Evolutionary conservation across 2,888 invertebrate species (phyloP).

Genomic region (Agrenia bidenticulata): DNA sequence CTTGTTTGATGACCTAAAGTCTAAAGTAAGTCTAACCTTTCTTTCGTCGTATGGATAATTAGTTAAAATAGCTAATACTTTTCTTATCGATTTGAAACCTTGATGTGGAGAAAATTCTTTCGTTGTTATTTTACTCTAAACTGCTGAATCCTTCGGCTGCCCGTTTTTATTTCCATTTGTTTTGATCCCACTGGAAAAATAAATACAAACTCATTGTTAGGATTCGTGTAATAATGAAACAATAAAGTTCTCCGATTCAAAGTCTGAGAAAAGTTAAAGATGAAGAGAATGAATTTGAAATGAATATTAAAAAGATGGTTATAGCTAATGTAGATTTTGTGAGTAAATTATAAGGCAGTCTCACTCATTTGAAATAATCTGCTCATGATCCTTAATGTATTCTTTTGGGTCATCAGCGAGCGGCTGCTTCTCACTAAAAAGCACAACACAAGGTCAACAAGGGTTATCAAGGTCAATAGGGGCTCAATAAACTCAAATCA

Average conservation of each 20-base stretch:
- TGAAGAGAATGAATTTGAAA: too few relatives aligned
- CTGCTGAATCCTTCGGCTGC: constrained; percentile 31
- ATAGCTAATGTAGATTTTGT: too few relatives aligned
- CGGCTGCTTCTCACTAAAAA: constrained; percentile 41
- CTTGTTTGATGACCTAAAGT: too few relatives aligned
- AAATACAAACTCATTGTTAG: background rate
- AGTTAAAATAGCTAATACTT: too few relatives aligned
- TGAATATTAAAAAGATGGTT: too few relatives aligned
- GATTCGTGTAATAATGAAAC: background rate
- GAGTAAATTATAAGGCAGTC: background rate
- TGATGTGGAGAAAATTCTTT: too few relatives aligned
- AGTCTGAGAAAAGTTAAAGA: background rate
- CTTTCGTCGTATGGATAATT: too few relatives aligned
- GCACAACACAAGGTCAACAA: background rate
- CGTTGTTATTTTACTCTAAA: too few relatives aligned
- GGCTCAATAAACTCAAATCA: constrained; percentile 6
- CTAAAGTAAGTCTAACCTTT: too few relatives aligned
- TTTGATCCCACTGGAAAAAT: constrained; percentile 22
- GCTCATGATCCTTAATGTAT: background rate
- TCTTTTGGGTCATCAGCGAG: constrained; percentile 25
- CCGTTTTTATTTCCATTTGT: constrained; percentile 27
- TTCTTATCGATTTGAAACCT: too few relatives aligned
- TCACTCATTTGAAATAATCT: background rate
- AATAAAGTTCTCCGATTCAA: background rate
- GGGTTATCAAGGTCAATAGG: too few relatives aligned